These are phyloP conservation scores for Turdus rufiventris DNA, from an alignment of 2,113 vertebrate genomes.

Conservation along the genomic window DNA sequence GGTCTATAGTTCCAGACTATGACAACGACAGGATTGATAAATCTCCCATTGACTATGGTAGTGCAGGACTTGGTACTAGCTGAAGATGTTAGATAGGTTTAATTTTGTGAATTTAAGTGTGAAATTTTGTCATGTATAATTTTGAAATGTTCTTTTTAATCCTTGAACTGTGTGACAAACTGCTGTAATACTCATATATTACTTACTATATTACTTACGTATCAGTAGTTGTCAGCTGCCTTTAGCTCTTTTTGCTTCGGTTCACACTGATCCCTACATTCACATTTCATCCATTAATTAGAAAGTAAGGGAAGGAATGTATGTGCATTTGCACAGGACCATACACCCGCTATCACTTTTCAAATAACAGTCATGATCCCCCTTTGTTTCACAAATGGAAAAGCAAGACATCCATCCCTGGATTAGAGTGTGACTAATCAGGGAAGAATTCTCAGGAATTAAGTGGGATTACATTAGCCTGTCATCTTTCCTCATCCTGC, in stretches of 20 bases:
- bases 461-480: not conserved
- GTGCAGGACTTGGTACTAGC: not conserved
- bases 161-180: not conserved
- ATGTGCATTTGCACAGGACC: not conserved
- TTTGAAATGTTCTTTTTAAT: not conserved
- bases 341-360: not conserved
- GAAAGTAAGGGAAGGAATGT: not conserved
- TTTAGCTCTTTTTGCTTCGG: not conserved
- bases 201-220: not conserved
- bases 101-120: not conserved
- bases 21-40: not conserved
- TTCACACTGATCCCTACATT: not conserved
- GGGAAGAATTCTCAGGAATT: not conserved
- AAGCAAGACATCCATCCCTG: not conserved
- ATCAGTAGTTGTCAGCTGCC: not conserved
- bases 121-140: not conserved
- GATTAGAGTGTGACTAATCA: not conserved
- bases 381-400: not conserved
- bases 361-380: not conserved
- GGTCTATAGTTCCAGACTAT: not conserved
- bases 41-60: not conserved
- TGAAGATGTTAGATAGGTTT: not conserved
- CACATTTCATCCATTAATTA: not conserved
- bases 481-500: not conserved
- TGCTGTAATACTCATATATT: not conserved